phyloP scores from a whole-genome alignment of 2,113 vertebrate genomes.

The Axis porcinus region DNA sequence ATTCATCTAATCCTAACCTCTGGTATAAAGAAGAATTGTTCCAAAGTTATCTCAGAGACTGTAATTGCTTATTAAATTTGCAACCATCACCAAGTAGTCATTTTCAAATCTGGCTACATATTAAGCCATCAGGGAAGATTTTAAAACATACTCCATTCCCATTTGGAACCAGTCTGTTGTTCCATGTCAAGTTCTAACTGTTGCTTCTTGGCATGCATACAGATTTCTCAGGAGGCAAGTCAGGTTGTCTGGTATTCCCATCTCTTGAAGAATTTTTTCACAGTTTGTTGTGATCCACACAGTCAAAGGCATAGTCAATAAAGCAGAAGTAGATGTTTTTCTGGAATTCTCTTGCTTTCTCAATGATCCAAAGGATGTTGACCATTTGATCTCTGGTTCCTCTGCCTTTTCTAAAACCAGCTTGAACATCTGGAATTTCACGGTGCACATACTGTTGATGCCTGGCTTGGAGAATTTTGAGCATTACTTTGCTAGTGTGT shows the following conservation, averaged over 20 bases:
- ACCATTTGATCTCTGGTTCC: background rate
- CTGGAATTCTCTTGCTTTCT: background rate
- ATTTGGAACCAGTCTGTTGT: background rate
- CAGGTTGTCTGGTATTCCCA: background rate
- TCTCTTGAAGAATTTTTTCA: background rate
- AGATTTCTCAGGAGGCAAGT: background rate
- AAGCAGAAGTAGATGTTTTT: background rate
- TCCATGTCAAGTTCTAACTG: background rate
- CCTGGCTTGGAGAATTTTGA: background rate
- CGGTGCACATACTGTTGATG: fast-evolving
- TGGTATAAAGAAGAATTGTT: background rate
- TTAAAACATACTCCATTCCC: background rate
- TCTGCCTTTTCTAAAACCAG: background rate
- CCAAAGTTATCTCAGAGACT: background rate
- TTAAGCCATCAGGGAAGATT: background rate
- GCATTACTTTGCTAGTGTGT: background rate
- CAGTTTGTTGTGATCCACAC: background rate
- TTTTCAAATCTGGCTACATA: background rate
- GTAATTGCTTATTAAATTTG: background rate
- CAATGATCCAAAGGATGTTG: background rate
- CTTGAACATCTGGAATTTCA: background rate
- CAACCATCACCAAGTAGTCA: background rate
- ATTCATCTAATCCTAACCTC: background rate
- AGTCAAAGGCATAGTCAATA: background rate
- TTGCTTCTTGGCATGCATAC: background rate